These are phyloP conservation scores for Apamea anceps DNA, from an alignment of 2,888 invertebrate genomes.

Conservation along the genomic window DNA sequence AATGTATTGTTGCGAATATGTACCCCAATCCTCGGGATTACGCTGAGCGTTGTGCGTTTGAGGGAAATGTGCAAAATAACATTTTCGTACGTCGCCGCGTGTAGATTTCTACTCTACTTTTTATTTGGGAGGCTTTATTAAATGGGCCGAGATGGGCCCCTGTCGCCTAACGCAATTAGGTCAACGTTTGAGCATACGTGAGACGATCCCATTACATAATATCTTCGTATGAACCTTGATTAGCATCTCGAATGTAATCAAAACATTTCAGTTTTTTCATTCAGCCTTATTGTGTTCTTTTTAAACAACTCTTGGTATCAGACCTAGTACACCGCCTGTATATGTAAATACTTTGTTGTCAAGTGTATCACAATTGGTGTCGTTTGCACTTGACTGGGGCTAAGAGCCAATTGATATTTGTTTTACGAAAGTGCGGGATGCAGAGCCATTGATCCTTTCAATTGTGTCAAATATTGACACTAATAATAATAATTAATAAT, in stretches of 20 bases:
- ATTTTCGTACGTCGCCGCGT: slow-evolving; percentile 76
- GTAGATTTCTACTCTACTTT: slow-evolving; percentile 64
- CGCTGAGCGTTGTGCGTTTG: slow-evolving; percentile 75
- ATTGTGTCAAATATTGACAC: slow-evolving; percentile 39
- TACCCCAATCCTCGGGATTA: slow-evolving; percentile 81
- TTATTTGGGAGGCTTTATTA: slow-evolving; percentile 69
- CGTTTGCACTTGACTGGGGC: slow-evolving; percentile 22
- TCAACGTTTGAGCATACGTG: slow-evolving; percentile 59
- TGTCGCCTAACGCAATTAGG: slow-evolving; percentile 65
- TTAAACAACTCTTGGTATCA: neutral
- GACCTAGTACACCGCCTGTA: neutral
- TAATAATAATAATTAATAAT: no score
- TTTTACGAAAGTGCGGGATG: slow-evolving; percentile 29
- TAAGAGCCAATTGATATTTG: slow-evolving; percentile 30
- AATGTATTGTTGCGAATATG: slow-evolving; percentile 82
- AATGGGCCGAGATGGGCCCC: slow-evolving; percentile 59
- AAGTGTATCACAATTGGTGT: slow-evolving; percentile 12
- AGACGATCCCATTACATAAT: slow-evolving; percentile 47
- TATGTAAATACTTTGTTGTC: slow-evolving; percentile 22
- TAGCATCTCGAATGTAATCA: slow-evolving; percentile 53
- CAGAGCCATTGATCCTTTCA: slow-evolving; percentile 30
- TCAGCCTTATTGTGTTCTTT: neutral
- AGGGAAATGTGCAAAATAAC: slow-evolving; percentile 80
- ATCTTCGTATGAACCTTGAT: slow-evolving; percentile 54
- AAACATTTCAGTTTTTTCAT: slow-evolving; percentile 35